Conservation (phyloP, 2,797 vertebrate species). For the Coilia nasus region DNA sequence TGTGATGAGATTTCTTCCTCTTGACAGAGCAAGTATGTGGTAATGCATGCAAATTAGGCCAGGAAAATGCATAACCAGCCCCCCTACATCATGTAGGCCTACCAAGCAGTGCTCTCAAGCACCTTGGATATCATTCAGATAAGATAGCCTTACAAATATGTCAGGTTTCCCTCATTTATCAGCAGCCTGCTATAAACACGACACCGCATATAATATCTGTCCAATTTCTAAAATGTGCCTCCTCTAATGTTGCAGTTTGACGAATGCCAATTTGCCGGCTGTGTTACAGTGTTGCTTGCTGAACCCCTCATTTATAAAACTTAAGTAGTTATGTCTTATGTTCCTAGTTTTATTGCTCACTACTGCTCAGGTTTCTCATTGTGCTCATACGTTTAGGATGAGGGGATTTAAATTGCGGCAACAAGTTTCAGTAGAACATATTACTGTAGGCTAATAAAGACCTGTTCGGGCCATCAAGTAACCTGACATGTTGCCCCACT, state of each 20-base stretch:
- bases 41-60: constrained; percentile 51
- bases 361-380: background rate
- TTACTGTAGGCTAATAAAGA: background rate
- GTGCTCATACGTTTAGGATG: background rate
- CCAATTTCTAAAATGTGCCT: background rate
- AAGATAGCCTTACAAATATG: constrained; percentile 41
- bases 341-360: background rate
- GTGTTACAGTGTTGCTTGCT: background rate
- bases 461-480: background rate
- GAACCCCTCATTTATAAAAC: background rate
- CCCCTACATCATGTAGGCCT: constrained; percentile 28
- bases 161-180: constrained; percentile 38
- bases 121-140: constrained; percentile 45
- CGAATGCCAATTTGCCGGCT: background rate
- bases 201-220: constrained; percentile 14
- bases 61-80: constrained; percentile 40
- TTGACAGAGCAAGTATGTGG: constrained; percentile 33
- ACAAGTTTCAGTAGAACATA: background rate
- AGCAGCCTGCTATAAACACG: constrained; percentile 5
- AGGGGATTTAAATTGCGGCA: background rate
- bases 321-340: constrained; percentile 6
- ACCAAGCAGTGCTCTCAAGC: constrained; percentile 17
- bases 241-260: background rate
- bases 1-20: constrained; percentile 20
- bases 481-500: background rate